Base-by-base conservation (phyloP, 1,140 invertebrate species). In the Atopsyche davidsoni region DNA sequence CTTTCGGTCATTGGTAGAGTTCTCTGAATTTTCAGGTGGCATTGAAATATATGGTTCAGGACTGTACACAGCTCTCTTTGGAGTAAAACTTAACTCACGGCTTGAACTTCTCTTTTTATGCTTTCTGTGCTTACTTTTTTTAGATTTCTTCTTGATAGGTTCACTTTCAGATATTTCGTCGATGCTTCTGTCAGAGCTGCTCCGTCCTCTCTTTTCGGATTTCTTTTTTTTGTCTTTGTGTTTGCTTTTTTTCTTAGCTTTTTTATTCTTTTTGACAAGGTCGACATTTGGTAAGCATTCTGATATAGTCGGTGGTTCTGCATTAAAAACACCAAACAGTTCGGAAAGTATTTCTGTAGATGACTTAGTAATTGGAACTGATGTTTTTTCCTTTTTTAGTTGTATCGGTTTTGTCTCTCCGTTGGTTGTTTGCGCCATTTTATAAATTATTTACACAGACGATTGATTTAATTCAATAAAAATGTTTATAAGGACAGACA, bases 341-440 rank as follows among this genome's bases (percentile, higher is more conserved):
- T 89, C 86, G 0, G 83, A 83, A 4, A 89, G 69, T 60, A 89
- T 88, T 63, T 89, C 84, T 63, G 81, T 84, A 0, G 86, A 87
- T 3, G 85, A 82, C 60, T 85, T 85, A 1, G 65, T 66, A 2
- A 68, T 65, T 14, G 64, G 65, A 42, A 75, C 68, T 50, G 62
- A 66, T 49, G 62, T 64, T 39, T 75, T 77, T 23, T 58, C 51
- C 38, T 53, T 54, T 23, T 58, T 58, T 9, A 35, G 23, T 23
- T 40, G 50, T 21, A 24, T 44, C n/a, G n/a, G n/a, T n/a, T n/a
- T n/a, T n/a, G n/a, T n/a, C n/a, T n/a, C n/a, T n/a, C n/a, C n/a
- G n/a, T n/a, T n/a, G n/a, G n/a, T n/a, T n/a, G n/a, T n/a, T 17
- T 40, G 38, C 16, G 46, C 46, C 46, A 48, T 48, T 16, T n/a